These are phyloP conservation scores for Epiblema foenella DNA, from an alignment of 2,888 invertebrate species.

Conservation along the genomic window DNA sequence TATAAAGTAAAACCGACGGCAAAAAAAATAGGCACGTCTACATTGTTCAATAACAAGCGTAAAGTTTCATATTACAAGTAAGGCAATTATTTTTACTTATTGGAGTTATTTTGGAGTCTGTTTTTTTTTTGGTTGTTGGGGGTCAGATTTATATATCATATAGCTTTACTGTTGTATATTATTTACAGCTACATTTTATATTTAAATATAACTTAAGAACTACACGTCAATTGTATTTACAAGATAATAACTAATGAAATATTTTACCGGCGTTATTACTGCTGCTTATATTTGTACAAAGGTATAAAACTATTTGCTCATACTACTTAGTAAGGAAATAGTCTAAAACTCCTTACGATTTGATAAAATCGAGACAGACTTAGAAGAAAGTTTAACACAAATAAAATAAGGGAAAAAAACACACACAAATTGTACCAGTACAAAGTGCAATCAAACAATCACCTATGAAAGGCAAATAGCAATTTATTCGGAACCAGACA, in stretches of 20 bases:
- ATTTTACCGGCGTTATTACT: too few relatives aligned
- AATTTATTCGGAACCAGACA: slow-evolving; percentile 38
- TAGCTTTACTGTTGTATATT: not conserved
- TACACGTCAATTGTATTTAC: not conserved
- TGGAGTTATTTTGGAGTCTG: too few relatives aligned
- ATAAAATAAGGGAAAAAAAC: not conserved
- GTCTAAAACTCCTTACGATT: too few relatives aligned
- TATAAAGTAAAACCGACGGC: too few relatives aligned
- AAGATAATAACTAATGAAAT: not conserved
- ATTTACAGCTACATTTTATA: not conserved
- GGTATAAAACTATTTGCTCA: too few relatives aligned
- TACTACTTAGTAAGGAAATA: too few relatives aligned
- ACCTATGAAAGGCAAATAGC: slow-evolving; percentile 17
- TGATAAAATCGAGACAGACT: too few relatives aligned
- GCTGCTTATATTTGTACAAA: too few relatives aligned
- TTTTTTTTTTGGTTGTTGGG: not conserved
- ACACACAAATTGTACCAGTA: not conserved
- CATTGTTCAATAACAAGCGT: too few relatives aligned
- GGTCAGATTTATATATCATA: not conserved
- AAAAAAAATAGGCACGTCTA: too few relatives aligned
- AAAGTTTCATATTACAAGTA: too few relatives aligned
- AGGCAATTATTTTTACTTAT: too few relatives aligned
- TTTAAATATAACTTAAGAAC: not conserved
- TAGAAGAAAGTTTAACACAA: not conserved
- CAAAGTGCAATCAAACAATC: slow-evolving; percentile 12